Base-by-base conservation (phyloP, 1,140 invertebrate genomes). In the Rhagoletis pomonella region DNA sequence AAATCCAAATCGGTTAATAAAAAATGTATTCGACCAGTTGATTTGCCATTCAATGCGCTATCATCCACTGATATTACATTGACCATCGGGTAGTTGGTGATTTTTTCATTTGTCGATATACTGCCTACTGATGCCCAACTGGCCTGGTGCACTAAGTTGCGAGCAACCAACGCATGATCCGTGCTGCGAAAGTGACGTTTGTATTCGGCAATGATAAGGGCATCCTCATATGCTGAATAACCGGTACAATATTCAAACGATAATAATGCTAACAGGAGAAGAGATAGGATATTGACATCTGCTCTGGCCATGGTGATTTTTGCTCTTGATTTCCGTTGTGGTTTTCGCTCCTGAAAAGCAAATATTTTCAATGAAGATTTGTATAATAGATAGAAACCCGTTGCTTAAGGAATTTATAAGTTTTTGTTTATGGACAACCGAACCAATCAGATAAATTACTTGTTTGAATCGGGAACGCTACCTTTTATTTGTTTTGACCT, bases 1-100 rank as follows among this genome's bases (percentile, higher is more conserved):
- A 96, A 95, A 90, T 97, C 97, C 92, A 97, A 91, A 19, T 95
- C 95, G 10, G 96, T 97, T 88, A 97, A 94, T 91, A 96, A 96
- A 89, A 97, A 94, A 88, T 97, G 97, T 39, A 97, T 96, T 60
- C 95, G 92, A 58, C 97, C 97, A 1, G 95, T 96, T 19, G 96
- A 96, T 87, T 96, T 96, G 39, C 93, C 92, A 17, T 93, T 91
- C 1, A 94, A 94, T 86, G 88, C 89, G 1, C 96, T 97, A 93
- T 98, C 97, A 86, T 95, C 95, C 4, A 97, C 94, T 0, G 97
- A 96, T 88, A 96, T 95, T 3, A 97, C 94, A 89, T 96, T 96
- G 1, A 95, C 95, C 91, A 96, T 97, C 2, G 97, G 97, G 92
- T 95, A 97, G 0, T 95, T 95, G 89, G 94, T 90, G 2, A 96